Conservation (phyloP, 2,797 vertebrate genomes). For the Avahi laniger region DNA sequence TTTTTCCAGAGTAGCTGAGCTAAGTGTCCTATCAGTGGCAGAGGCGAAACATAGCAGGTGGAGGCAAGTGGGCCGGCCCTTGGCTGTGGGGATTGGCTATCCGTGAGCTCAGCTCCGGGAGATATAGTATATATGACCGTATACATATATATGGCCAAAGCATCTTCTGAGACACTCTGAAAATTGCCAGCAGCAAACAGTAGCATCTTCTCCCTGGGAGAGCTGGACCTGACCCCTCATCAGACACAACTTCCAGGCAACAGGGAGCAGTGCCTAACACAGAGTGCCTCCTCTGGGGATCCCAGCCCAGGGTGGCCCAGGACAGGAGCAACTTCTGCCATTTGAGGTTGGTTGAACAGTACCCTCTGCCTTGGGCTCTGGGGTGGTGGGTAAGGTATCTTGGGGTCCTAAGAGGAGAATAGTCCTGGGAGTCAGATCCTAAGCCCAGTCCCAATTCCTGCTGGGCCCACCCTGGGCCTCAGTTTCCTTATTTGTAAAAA, state of each 20-base stretch:
- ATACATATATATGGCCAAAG: neutral
- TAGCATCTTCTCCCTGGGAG: neutral
- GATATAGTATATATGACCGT: neutral
- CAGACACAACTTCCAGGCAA: neutral
- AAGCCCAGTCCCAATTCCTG: neutral
- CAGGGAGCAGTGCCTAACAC: fast-evolving
- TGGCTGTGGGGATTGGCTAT: neutral
- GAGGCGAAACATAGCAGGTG: neutral
- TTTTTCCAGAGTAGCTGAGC: neutral
- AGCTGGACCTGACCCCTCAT: fast-evolving
- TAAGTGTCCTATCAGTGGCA: neutral
- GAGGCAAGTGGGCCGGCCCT: neutral
- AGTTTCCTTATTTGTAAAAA: neutral
- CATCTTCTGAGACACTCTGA: neutral
- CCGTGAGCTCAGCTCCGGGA: neutral
- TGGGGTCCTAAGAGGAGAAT: neutral
- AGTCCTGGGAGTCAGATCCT: neutral
- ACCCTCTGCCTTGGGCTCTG: neutral
- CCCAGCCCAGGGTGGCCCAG: neutral
- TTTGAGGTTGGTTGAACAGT: neutral
- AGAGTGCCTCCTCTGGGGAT: neutral
- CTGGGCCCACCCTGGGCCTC: neutral
- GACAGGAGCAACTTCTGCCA: neutral
- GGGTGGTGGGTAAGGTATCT: neutral
- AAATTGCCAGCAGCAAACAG: neutral